These are phyloP conservation scores for Spheniscus humboldti DNA, from an alignment of 2,797 vertebrate genomes.

Conservation along the genomic window DNA sequence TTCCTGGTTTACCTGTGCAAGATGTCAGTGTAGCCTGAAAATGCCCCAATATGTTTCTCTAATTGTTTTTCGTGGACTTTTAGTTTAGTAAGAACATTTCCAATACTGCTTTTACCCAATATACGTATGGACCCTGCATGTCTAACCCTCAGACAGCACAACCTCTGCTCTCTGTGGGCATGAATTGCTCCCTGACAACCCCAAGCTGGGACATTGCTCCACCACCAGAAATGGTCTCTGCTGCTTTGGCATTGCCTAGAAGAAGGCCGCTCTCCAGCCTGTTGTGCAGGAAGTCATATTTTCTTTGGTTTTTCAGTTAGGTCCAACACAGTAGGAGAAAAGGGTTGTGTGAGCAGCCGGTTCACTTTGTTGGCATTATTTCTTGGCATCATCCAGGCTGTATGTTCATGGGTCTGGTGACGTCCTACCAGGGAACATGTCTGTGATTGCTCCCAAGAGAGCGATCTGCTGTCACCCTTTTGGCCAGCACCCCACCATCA, in stretches of 20 bases:
- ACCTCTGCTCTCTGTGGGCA: neutral
- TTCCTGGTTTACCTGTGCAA: neutral
- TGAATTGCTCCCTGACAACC: neutral
- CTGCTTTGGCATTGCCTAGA: neutral
- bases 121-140: neutral
- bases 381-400: neutral
- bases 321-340: rapidly evolving
- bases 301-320: neutral
- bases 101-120: neutral
- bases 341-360: neutral
- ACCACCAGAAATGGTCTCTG: neutral
- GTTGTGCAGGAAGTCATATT: neutral
- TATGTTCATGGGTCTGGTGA: neutral
- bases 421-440: neutral
- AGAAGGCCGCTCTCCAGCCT: neutral
- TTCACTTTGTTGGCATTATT: rapidly evolving
- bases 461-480: neutral
- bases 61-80: neutral
- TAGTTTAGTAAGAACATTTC: neutral
- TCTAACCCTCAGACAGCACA: neutral
- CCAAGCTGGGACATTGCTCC: neutral
- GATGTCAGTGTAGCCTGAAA: neutral
- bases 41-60: neutral
- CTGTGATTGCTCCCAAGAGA: neutral
- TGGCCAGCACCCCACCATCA: neutral